Conservation (phyloP, 1,140 invertebrate genomes). For the Caenorhabditis brenneri region DNA sequence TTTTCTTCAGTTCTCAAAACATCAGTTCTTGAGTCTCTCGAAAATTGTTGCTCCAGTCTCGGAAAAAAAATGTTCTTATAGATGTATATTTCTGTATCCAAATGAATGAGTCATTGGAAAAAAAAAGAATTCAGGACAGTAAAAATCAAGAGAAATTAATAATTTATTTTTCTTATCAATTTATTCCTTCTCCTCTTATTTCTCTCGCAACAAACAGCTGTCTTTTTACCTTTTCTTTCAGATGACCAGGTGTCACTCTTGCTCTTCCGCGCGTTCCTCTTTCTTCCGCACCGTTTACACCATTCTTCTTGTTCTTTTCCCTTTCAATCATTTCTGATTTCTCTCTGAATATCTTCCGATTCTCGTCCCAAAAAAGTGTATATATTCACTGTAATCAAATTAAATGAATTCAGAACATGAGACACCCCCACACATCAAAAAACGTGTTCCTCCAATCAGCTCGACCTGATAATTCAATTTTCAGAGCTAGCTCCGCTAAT, state of each 20-base stretch:
- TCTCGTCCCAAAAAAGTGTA: background rate
- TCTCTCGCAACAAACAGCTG: background rate
- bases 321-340: background rate
- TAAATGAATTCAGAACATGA: background rate
- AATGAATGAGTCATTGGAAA: no score
- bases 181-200: background rate
- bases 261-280: background rate
- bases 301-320: background rate
- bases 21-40: no score
- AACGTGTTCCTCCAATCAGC: conserved; percentile 1
- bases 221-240: conserved; percentile 1
- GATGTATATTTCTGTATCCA: no score
- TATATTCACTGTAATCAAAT: background rate
- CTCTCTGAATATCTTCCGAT: no score
- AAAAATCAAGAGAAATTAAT: background rate
- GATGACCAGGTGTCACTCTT: background rate
- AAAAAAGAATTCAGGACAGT: no score
- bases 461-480: background rate
- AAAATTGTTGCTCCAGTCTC: no score
- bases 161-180: background rate
- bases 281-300: conserved; percentile 10
- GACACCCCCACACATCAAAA: background rate
- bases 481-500: background rate
- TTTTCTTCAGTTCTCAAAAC: no score
- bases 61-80: no score